Evolutionary conservation across 2,113 vertebrate genomes (phyloP).

Genomic region (Mobula birostris): DNA sequence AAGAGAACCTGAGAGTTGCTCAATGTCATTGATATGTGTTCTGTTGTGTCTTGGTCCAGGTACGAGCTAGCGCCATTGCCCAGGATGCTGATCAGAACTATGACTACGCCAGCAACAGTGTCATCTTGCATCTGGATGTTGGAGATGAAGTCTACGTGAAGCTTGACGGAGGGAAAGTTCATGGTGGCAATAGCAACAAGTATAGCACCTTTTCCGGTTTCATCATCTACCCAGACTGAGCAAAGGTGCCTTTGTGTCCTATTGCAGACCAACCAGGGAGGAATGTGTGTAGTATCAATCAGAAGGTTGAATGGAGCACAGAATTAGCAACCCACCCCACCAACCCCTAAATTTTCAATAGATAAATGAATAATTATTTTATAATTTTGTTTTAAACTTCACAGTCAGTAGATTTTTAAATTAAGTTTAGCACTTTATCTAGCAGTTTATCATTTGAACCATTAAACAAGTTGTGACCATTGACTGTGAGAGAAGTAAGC

Average conservation of each 20-base stretch:
- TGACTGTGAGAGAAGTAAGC: not conserved
- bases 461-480: not conserved
- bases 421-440: not conserved
- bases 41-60: conserved; percentile 50
- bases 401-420: not conserved
- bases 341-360: not conserved
- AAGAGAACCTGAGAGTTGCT: conserved; percentile 13
- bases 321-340: conserved; percentile 20
- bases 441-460: not conserved
- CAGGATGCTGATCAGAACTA: conserved; percentile 78
- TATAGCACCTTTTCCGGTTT: conserved; percentile 92
- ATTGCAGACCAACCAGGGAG: not conserved
- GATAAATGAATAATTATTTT: not conserved
- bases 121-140: conserved; percentile 82
- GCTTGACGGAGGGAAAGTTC: conserved; percentile 83
- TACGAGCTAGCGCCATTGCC: conserved; percentile 75
- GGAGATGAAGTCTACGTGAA: conserved; percentile 86
- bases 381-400: conserved; percentile 2
- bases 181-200: conserved; percentile 87
- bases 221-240: conserved; percentile 84
- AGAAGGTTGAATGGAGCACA: conserved; percentile 13
- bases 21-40: not conserved
- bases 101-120: conserved; percentile 84
- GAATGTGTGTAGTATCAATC: not conserved
- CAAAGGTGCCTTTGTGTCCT: not conserved